Evolutionary conservation across 2,113 vertebrate species (phyloP).

Genomic region (Anguilla japonica): DNA sequence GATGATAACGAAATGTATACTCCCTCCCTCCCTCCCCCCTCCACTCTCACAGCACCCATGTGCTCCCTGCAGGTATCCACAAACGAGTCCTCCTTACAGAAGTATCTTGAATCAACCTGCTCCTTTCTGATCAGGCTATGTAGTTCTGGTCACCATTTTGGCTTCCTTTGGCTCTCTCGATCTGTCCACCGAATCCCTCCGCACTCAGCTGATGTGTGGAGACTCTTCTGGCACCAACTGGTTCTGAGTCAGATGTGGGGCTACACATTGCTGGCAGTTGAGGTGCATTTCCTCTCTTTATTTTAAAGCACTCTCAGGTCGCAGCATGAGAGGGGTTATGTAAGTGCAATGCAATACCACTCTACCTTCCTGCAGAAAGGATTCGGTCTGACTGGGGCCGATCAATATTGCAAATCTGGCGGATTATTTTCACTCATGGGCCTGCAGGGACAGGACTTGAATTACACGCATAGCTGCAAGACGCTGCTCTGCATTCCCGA

Average conservation of each 20-base stretch:
- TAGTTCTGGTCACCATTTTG: neutral
- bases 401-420: neutral
- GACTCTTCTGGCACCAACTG: too few species aligned
- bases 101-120: neutral
- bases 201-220: too few species aligned
- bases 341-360: neutral
- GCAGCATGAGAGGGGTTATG: neutral
- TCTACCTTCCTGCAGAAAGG: neutral
- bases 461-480: neutral
- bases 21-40: too few species aligned
- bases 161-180: too few species aligned
- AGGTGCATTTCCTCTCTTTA: too few species aligned
- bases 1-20: too few species aligned
- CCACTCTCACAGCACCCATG: too few species aligned
- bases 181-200: too few species aligned
- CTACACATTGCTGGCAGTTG: too few species aligned
- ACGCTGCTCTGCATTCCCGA: neutral
- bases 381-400: neutral
- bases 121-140: neutral
- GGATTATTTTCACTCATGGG: neutral
- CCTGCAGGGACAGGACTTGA: neutral
- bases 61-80: too few species aligned
- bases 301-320: neutral
- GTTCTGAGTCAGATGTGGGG: too few species aligned
- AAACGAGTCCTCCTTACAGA: neutral